Percentiles rank a stretch among this genome's conserved stretches.
Evolutionary conservation across 2,888 invertebrate genomes (phyloP).

Genomic region (Unio pictorum): DNA sequence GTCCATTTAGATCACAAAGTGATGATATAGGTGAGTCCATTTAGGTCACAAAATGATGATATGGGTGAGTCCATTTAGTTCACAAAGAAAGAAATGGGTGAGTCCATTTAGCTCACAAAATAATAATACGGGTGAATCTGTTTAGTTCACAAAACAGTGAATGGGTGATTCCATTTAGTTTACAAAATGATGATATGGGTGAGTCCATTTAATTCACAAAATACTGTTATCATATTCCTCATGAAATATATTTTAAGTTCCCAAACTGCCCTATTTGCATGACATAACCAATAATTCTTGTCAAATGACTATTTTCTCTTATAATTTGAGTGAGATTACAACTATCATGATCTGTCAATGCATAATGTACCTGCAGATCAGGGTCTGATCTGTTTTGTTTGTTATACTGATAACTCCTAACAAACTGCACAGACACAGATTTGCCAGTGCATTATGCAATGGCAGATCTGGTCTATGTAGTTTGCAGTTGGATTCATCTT

Average conservation of each 20-base stretch:
- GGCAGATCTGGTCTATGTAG: no score
- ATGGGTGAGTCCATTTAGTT: neutral
- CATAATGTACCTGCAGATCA: no score
- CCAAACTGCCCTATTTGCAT: no score
- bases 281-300: no score
- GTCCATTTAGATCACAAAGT: constrained; percentile 1
- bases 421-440: no score
- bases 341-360: no score
- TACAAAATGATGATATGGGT: constrained; percentile 64
- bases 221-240: neutral
- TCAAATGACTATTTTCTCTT: no score
- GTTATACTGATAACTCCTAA: no score
- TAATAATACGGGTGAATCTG: constrained; percentile 63
- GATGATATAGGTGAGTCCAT: neutral
- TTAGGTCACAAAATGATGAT: neutral
- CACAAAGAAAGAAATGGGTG: constrained; percentile 63
- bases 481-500: no score
- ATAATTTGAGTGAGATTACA: no score
- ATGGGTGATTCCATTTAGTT: neutral
- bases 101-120: constrained; percentile 1
- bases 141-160: neutral
- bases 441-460: no score
- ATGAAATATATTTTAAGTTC: neutral
- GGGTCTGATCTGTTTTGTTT: no score
- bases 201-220: constrained; percentile 6